phyloP scores from a whole-genome alignment of 1,140 invertebrate species.

The Chionoecetes opilio region DNA sequence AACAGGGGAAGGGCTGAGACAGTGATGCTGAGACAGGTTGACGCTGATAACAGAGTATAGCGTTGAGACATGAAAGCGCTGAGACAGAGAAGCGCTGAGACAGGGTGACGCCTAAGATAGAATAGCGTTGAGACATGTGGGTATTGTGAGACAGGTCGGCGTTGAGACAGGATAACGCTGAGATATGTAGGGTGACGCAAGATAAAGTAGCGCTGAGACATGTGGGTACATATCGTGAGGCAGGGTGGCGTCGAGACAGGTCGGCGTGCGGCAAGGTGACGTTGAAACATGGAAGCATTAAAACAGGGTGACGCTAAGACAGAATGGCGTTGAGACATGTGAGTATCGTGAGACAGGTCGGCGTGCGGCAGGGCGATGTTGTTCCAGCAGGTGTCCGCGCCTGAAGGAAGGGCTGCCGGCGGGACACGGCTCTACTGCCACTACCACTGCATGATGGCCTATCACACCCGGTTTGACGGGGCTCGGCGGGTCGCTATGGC shows the following conservation, averaged over 20 bases:
- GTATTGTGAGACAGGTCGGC: neutral
- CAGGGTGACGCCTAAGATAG: neutral
- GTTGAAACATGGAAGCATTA: neutral
- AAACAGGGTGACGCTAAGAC: neutral
- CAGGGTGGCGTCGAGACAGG: neutral
- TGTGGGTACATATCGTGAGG: no score
- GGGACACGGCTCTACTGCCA: neutral
- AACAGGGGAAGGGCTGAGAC: neutral
- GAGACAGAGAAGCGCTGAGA: neutral
- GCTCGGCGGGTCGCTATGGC: neutral
- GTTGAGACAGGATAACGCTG: neutral
- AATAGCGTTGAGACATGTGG: neutral
- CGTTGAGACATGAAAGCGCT: neutral
- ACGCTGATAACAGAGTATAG: no score
- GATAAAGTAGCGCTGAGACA: neutral
- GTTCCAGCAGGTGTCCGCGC: neutral
- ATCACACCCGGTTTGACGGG: neutral
- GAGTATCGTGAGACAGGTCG: neutral
- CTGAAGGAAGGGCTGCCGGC: neutral
- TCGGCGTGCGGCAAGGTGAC: neutral
- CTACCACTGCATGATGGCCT: neutral
- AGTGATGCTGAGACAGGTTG: neutral
- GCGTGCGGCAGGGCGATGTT: neutral
- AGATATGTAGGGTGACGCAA: neutral
- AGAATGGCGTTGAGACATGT: neutral